Percentiles rank a stretch among this genome's conserved stretches.
Evolutionary conservation across 2,113 vertebrate species (phyloP).

Genomic region (Macrotis lagotis): DNA sequence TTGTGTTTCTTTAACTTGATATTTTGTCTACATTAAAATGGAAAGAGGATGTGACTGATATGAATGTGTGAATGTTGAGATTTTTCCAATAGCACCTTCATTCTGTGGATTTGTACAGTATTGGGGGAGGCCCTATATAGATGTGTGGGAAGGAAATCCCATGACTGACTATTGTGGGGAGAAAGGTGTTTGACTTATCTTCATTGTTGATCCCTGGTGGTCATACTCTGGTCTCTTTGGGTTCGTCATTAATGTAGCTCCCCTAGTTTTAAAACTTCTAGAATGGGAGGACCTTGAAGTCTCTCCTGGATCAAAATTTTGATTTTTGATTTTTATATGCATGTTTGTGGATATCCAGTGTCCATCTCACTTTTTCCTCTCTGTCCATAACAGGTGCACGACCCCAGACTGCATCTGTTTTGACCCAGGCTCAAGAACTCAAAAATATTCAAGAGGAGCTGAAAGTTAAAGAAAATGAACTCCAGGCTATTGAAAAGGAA

Average conservation of each 20-base stretch:
- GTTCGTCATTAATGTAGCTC: background rate
- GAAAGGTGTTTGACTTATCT: background rate
- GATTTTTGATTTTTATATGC: background rate
- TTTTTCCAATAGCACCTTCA: background rate
- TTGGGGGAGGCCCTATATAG: background rate
- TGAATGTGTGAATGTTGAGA: background rate
- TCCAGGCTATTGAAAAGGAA: constrained; percentile 84
- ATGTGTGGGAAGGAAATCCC: background rate
- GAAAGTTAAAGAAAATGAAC: constrained; percentile 85
- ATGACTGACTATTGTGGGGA: background rate
- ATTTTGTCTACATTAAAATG: background rate
- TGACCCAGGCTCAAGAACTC: constrained; percentile 90
- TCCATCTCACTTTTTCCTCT: constrained; percentile 16
- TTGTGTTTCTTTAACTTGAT: background rate
- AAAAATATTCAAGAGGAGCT: constrained; percentile 86
- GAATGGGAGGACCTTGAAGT: background rate
- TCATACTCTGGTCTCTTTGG: background rate
- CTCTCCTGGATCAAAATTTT: background rate
- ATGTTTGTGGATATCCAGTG: background rate
- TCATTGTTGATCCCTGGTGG: background rate
- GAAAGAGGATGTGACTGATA: background rate
- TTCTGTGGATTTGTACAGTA: background rate
- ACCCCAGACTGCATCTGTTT: constrained; percentile 86
- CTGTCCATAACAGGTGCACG: constrained; percentile 83
- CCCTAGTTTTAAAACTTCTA: background rate